These are phyloP conservation scores for Pocota personata DNA, from an alignment of 2,888 invertebrate species.

Conservation along the genomic window DNA sequence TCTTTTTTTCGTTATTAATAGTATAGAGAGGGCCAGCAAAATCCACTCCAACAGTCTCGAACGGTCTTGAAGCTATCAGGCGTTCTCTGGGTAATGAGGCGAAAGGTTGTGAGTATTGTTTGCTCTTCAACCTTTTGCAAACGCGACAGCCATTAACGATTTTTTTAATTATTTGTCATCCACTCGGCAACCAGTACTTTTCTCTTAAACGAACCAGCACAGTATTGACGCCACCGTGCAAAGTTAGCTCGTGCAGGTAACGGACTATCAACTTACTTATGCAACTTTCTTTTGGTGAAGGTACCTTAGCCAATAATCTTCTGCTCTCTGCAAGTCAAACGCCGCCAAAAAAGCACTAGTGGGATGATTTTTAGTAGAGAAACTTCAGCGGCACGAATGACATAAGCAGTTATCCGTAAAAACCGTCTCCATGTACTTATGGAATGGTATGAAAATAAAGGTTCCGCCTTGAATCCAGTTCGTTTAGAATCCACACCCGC, in stretches of 20 bases:
- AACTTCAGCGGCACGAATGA: too few species aligned
- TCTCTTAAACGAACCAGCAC: slow-evolving; percentile 7
- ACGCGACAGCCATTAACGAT: neutral
- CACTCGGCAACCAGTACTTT: slow-evolving; percentile 20
- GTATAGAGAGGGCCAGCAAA: slow-evolving; percentile 42
- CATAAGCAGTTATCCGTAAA: too few species aligned
- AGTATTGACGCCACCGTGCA: slow-evolving; percentile 22
- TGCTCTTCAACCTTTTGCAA: neutral
- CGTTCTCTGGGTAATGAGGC: slow-evolving; percentile 18
- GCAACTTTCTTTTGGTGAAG: too few species aligned
- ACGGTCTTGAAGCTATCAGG: neutral
- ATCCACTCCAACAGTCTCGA: too few species aligned
- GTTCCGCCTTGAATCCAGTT: too few species aligned
- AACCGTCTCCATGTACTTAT: too few species aligned
- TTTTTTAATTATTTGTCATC: slow-evolving; percentile 24
- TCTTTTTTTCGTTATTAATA: neutral
- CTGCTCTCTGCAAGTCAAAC: too few species aligned
- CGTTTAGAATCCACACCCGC: too few species aligned
- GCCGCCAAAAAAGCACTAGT: too few species aligned
- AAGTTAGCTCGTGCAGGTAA: neutral
- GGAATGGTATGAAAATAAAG: too few species aligned
- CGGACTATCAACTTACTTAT: neutral
- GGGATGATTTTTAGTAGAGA: too few species aligned
- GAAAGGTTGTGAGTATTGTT: slow-evolving; percentile 31
- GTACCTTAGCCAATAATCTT: too few species aligned